phyloP scores from a whole-genome alignment of 2,113 vertebrate species.

The Emydocephalus ijimae region DNA sequence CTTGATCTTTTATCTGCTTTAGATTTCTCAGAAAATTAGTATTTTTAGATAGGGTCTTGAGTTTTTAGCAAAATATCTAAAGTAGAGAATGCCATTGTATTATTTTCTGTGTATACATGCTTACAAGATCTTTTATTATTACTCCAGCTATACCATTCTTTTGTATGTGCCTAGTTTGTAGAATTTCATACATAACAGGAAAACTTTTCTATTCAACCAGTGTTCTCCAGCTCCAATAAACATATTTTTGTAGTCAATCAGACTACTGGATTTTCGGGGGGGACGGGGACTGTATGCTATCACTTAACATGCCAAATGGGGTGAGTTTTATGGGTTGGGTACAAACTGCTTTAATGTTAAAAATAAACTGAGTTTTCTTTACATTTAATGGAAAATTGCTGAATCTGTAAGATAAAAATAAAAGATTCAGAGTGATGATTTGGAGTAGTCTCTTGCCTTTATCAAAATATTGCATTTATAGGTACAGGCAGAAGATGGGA shows the following conservation, averaged over 20 bases:
- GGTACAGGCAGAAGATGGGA: neutral
- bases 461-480: neutral
- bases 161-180: neutral
- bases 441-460: neutral
- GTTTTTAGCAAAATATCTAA: neutral
- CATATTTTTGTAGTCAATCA: neutral
- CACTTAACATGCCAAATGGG: neutral
- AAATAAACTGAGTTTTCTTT: neutral
- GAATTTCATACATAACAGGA: neutral
- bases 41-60: neutral
- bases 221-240: neutral
- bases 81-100: neutral
- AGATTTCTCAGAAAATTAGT: neutral
- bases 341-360: neutral
- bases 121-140: neutral
- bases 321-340: neutral
- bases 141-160: neutral
- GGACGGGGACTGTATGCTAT: neutral
- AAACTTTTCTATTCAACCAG: neutral
- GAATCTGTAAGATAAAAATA: neutral
- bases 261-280: neutral
- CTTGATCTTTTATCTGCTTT: neutral
- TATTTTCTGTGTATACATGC: neutral
- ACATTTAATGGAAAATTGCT: neutral
- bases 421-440: neutral